These are phyloP conservation scores for Cephalotes varians DNA, from an alignment of 2,888 invertebrate genomes.

Conservation along the genomic window DNA sequence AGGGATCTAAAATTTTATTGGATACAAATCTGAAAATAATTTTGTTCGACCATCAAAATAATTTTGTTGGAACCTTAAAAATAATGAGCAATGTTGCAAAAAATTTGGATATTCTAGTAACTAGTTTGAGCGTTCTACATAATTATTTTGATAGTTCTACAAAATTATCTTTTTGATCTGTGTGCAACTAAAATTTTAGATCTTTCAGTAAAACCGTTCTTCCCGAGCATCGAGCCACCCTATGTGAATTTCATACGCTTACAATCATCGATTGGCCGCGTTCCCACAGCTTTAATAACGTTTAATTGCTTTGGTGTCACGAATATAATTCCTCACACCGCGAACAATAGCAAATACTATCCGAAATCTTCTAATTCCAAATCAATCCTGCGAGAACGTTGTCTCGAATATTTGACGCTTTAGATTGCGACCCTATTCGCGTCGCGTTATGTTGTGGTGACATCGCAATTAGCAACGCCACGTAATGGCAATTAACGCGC, in stretches of 20 bases:
- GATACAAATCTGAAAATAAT: no score
- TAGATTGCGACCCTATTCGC: slow-evolving; percentile 39
- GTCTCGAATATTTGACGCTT: slow-evolving; percentile 34
- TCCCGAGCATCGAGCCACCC: not conserved
- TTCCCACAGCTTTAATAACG: slow-evolving; percentile 44
- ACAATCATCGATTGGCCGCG: slow-evolving; percentile 13
- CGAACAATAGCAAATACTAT: slow-evolving; percentile 14
- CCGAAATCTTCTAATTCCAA: not conserved
- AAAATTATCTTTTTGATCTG: no score
- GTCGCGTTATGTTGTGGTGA: slow-evolving; percentile 13
- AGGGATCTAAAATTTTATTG: no score
- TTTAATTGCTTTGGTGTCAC: slow-evolving; percentile 40
- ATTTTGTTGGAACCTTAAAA: no score
- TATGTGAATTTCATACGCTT: not conserved
- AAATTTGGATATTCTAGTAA: no score
- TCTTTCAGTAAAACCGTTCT: no score
- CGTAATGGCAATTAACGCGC: slow-evolving; percentile 38
- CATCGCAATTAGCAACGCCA: slow-evolving; percentile 36
- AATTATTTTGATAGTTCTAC: no score
- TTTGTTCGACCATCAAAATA: no score
- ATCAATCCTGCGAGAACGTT: not conserved
- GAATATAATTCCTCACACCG: slow-evolving; percentile 19
- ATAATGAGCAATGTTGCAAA: no score
- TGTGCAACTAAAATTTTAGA: no score
- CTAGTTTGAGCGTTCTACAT: no score